Conservation (phyloP, 2,113 vertebrate species). For the Thymallus thymallus region DNA sequence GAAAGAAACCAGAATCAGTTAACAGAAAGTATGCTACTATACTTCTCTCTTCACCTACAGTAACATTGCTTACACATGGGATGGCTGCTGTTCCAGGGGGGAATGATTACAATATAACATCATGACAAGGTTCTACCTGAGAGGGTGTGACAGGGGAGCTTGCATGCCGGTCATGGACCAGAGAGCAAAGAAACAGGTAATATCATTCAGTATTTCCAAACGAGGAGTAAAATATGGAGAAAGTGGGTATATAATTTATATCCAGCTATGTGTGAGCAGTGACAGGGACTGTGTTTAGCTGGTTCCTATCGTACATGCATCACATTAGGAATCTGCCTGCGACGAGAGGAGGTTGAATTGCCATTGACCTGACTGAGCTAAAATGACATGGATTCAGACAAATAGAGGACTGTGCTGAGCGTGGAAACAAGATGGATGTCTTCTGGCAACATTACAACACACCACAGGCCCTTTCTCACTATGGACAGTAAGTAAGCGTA, state of each 20-base stretch:
- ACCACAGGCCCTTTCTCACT: slow-evolving; percentile 36
- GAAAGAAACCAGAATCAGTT: slow-evolving; percentile 53
- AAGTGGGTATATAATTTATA: slow-evolving; percentile 58
- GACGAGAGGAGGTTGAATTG: slow-evolving; percentile 74
- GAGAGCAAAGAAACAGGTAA: slow-evolving; percentile 42
- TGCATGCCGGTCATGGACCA: slow-evolving; percentile 46
- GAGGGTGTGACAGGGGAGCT: slow-evolving; percentile 31
- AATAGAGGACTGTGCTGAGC: slow-evolving; percentile 68
- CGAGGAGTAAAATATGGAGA: slow-evolving; percentile 10
- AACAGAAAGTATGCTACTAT: slow-evolving; percentile 47
- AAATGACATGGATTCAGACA: slow-evolving; percentile 76
- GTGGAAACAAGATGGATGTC: slow-evolving; percentile 71
- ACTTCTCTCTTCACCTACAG: not conserved
- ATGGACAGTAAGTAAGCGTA: slow-evolving; percentile 26
- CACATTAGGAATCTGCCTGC: slow-evolving; percentile 70
- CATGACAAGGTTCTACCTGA: slow-evolving; percentile 39
- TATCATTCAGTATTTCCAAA: slow-evolving; percentile 30
- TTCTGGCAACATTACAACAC: slow-evolving; percentile 65
- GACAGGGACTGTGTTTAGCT: slow-evolving; percentile 73
- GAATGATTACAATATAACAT: slow-evolving; percentile 43
- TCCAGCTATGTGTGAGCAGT: slow-evolving; percentile 62
- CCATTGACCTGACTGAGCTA: slow-evolving; percentile 74
- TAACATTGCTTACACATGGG: not conserved
- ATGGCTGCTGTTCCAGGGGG: slow-evolving; percentile 26
- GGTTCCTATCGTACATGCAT: slow-evolving; percentile 71